These are phyloP conservation scores for Lipophrys pholis DNA, from an alignment of 2,113 vertebrate species.

Conservation along the genomic window DNA sequence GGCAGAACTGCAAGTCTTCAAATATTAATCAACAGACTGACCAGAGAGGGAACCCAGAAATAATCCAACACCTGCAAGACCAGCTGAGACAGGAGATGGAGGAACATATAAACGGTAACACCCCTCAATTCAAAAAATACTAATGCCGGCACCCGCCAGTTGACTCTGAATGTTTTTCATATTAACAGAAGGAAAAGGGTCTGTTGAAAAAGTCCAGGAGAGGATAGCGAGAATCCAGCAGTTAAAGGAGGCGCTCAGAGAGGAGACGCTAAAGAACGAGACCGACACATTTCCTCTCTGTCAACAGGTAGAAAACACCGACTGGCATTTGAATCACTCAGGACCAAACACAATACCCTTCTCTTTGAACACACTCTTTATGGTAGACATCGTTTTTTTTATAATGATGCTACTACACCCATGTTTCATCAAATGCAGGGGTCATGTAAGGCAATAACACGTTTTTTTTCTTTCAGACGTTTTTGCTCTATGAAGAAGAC, in stretches of 20 bases:
- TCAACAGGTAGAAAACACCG: conserved; percentile 46
- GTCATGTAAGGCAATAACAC: too few species aligned
- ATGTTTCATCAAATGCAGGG: too few species aligned
- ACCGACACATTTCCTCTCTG: conserved; percentile 51
- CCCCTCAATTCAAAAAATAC: neutral
- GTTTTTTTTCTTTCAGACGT: too few species aligned
- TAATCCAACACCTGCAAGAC: conserved; percentile 64
- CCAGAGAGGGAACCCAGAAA: conserved; percentile 24
- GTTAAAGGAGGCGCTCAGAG: conserved; percentile 74
- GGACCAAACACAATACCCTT: neutral
- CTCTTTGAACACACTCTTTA: neutral
- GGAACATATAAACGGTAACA: conserved; percentile 80
- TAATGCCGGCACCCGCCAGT: too few species aligned
- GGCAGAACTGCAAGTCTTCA: conserved; percentile 34
- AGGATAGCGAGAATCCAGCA: conserved; percentile 75
- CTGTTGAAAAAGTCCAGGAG: conserved; percentile 72
- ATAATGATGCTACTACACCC: too few species aligned
- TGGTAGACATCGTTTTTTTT: neutral
- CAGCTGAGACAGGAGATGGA: conserved; percentile 80
- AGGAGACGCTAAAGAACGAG: conserved; percentile 58
- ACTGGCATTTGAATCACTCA: conserved; percentile 2
- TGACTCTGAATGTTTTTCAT: conserved; percentile 3
- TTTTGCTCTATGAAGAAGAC: too few species aligned
- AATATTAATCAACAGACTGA: conserved; percentile 14
- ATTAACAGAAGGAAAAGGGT: conserved; percentile 73